phyloP scores from a whole-genome alignment of 2,797 vertebrate species.

The Hafferia zeledoni region DNA sequence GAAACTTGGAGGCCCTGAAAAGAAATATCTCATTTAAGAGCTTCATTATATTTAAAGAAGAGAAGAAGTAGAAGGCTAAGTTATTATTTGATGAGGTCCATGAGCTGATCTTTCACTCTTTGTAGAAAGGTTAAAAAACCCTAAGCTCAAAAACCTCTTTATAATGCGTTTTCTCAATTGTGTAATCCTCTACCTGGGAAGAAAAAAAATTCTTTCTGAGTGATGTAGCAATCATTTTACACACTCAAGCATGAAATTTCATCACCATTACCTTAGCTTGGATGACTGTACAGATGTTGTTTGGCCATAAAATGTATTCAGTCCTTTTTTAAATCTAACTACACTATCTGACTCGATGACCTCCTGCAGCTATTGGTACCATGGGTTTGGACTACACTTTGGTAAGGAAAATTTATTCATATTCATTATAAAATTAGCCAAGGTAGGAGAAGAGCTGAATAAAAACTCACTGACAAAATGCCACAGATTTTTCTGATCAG shows the following conservation, averaged over 20 bases:
- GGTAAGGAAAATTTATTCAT: not conserved
- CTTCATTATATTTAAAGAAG: constrained; percentile 24
- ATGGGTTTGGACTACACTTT: not conserved
- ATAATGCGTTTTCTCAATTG: constrained; percentile 46
- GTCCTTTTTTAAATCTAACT: constrained; percentile 52
- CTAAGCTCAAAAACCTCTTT: not conserved
- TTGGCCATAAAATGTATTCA: constrained; percentile 67
- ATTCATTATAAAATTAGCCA: constrained; percentile 22
- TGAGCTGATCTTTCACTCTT: constrained; percentile 23
- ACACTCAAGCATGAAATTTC: constrained; percentile 76
- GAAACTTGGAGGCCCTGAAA: constrained; percentile 8
- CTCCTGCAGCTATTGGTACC: constrained; percentile 55
- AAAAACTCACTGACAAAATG: not conserved
- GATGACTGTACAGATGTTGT: constrained; percentile 72
- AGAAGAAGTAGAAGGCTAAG: not conserved
- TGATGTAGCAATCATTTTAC: constrained; percentile 75
- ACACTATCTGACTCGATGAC: constrained; percentile 33
- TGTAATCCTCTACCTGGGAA: constrained; percentile 56
- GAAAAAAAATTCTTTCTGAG: constrained; percentile 63
- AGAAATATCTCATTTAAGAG: constrained; percentile 4
- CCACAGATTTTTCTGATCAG: not conserved
- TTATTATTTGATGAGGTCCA: not conserved
- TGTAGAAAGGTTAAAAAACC: not conserved
- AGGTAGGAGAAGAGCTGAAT: not conserved
- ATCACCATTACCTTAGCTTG: constrained; percentile 75